Evolutionary conservation across 2,113 vertebrate species (phyloP).

Genomic region (Centropristis striata): DNA sequence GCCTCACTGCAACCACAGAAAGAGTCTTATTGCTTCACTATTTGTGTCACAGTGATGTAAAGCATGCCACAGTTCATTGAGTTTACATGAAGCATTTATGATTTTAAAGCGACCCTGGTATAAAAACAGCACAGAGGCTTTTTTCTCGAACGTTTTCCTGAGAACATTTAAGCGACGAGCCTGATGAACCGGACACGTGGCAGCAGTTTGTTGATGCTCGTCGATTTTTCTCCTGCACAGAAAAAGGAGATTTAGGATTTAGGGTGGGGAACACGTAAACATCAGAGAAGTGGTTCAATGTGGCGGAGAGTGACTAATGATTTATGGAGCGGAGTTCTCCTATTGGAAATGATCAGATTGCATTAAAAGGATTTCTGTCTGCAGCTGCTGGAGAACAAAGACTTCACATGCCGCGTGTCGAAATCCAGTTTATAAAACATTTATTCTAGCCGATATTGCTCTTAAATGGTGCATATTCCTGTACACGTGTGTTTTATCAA

Average conservation of each 20-base stretch:
- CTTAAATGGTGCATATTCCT: not conserved
- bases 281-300: slow-evolving; percentile 13
- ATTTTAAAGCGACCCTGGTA: not conserved
- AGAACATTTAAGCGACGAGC: slow-evolving; percentile 6
- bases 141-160: slow-evolving; percentile 8
- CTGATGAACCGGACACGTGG: not conserved
- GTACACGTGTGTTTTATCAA: too few relatives aligned
- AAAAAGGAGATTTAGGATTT: not conserved
- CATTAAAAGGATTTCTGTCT: not conserved
- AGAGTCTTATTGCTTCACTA: not conserved
- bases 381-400: not conserved
- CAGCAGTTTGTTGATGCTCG: not conserved
- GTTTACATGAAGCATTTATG: not conserved
- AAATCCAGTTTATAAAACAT: not conserved
- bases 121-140: not conserved
- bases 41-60: slow-evolving; percentile 20
- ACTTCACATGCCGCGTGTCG: not conserved
- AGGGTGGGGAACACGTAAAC: not conserved
- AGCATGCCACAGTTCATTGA: not conserved
- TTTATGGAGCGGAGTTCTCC: slow-evolving; percentile 5
- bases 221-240: not conserved
- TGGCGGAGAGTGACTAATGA: not conserved
- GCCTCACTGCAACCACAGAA: slow-evolving; percentile 21
- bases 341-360: slow-evolving; percentile 16
- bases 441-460: not conserved